Evolutionary conservation across 1,140 invertebrate genomes (phyloP), one percentile per base, ranked within the genome.

Genomic region (Latrodectus geometricus): DNA sequence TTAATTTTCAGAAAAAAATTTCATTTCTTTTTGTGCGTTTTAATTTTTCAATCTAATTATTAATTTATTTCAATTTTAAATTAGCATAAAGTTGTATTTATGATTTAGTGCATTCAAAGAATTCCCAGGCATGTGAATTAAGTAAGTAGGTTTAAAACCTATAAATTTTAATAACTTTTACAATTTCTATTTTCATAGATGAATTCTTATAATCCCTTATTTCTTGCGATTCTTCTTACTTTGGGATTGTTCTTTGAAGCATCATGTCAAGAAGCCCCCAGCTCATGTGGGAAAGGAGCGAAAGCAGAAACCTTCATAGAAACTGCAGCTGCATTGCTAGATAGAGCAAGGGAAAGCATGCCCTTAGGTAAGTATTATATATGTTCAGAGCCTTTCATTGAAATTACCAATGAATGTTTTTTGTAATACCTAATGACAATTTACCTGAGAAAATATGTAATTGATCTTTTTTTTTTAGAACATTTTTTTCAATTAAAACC

Each of bases 241-340:
- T 21, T 72, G 21, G 9, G 23, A 12, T 52, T 48, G 8, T 9
- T 56, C 14, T 0, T 21, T 0, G 20, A 61, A 8, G 8, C 14
- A 35, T 35, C 8, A n/a, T 54, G 79, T n/a, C 61, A 81, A 2
- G 79, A 81, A 17, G 9, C n/a, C 5, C 14, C 20, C 5, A 21
- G 23, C 17, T 50, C 54, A 12, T 70, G 70, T 15, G 70, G 23
- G 17, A 70, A 69, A 49, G 65, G n/a, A 52, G 82, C 82, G 0
- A 84, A 76, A 52, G 73, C 82, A 0, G 82, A 84, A 54, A 69
- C 82, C 9, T 84, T 76, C 15, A 50, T 84, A 9, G 82, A 75
- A n/a, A 84, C 82, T 56, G 73, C 82, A 23, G 82, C 82, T 7
- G 82, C 72, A 17, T n/a, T 84, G 21, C 61, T 84, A 9, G 73